Percentiles rank a stretch among this genome's conserved stretches.
phyloP scores from a whole-genome alignment of 2,797 vertebrate genomes.

The Oreortyx pictus region DNA sequence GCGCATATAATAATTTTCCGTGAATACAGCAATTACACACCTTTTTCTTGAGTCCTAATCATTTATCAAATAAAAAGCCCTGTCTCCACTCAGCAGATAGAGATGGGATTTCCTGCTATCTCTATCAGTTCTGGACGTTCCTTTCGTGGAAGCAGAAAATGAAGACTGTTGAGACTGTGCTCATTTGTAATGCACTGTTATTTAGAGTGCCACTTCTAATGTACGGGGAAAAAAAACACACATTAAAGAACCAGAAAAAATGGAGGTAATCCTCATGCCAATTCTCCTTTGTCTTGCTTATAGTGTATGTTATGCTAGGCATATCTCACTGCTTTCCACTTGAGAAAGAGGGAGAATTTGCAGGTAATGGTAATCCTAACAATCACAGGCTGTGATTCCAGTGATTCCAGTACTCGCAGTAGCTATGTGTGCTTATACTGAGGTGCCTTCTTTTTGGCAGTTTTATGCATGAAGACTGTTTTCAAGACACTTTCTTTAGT shows the following conservation, averaged over 20 bases:
- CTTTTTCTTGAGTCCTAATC: background rate
- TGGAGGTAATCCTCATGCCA: background rate
- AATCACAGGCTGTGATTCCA: background rate
- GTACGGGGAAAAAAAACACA: background rate
- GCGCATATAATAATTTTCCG: background rate
- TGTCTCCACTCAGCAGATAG: background rate
- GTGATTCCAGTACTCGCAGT: background rate
- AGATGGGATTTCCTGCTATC: background rate
- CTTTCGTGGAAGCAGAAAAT: rapidly evolving
- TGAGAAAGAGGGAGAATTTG: background rate
- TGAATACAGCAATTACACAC: background rate
- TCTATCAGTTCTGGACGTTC: background rate
- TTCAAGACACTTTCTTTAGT: background rate
- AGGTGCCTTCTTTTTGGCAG: background rate
- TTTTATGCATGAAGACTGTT: background rate
- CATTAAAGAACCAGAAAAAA: rapidly evolving
- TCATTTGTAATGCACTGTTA: background rate
- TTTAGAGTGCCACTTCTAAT: background rate
- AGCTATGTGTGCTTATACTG: background rate
- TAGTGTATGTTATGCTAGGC: background rate
- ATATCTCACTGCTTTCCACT: background rate
- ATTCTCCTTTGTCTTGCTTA: background rate
- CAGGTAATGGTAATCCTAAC: background rate
- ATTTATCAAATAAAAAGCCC: background rate
- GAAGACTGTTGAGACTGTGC: background rate